Evolutionary conservation across 2,888 invertebrate genomes (phyloP).

Genomic region (Norana najaformis): DNA sequence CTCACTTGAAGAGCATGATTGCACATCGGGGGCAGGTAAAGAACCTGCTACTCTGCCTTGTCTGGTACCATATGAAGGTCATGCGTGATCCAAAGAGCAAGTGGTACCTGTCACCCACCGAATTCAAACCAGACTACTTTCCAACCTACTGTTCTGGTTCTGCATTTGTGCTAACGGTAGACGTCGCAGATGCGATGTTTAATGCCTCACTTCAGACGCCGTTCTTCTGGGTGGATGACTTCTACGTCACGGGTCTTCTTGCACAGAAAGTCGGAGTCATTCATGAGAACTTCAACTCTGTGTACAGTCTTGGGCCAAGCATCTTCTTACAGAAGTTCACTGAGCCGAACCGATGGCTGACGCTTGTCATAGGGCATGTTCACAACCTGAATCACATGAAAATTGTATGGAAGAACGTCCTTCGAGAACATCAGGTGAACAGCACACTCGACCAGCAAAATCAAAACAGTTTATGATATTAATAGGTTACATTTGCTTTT

Average conservation of each 20-base stretch:
- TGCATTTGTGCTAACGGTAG: slow-evolving; percentile 69
- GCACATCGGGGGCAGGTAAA: slow-evolving; percentile 19
- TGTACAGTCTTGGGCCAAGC: slow-evolving; percentile 53
- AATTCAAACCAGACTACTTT: slow-evolving; percentile 61
- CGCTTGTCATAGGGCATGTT: slow-evolving; percentile 57
- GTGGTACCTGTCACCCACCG: slow-evolving; percentile 62
- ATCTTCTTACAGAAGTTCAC: slow-evolving; percentile 51
- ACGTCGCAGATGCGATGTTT: slow-evolving; percentile 69
- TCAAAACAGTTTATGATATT: not conserved
- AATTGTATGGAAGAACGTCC: slow-evolving; percentile 49
- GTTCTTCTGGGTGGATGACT: slow-evolving; percentile 91
- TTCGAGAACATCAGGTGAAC: slow-evolving; percentile 27
- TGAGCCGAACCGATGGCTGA: slow-evolving; percentile 47
- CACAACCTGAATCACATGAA: slow-evolving; percentile 53
- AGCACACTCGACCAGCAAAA: not conserved
- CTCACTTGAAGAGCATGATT: slow-evolving; percentile 36
- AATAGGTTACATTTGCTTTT: not conserved
- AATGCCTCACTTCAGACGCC: slow-evolving; percentile 69
- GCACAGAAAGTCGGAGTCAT: slow-evolving; percentile 51
- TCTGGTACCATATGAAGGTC: slow-evolving; percentile 61
- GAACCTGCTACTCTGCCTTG: slow-evolving; percentile 56
- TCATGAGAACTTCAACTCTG: slow-evolving; percentile 53
- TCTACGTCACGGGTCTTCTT: slow-evolving; percentile 81
- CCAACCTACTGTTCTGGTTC: slow-evolving; percentile 65
- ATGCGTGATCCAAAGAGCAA: slow-evolving; percentile 62